These are phyloP conservation scores for Chaetops frenatus DNA, from an alignment of 2,113 vertebrate genomes.

Conservation along the genomic window DNA sequence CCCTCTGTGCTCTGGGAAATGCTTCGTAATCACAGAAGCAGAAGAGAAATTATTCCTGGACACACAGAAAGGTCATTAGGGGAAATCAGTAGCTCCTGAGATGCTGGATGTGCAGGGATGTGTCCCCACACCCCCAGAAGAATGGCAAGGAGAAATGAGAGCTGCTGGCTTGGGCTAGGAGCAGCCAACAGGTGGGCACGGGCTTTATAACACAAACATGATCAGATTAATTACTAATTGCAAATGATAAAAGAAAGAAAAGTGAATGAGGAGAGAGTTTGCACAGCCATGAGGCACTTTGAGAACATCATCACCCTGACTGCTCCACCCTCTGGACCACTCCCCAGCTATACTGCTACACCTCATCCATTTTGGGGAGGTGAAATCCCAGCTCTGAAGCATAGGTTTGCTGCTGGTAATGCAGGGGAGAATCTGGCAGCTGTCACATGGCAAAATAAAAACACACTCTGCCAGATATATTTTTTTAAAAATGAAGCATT, in stretches of 20 bases:
- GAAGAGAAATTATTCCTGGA: neutral
- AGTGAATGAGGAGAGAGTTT: neutral
- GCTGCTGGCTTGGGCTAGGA: neutral
- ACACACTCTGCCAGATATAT: neutral
- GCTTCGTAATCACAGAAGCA: neutral
- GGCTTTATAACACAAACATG: neutral
- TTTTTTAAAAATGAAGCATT: neutral
- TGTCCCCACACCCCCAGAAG: accelerated
- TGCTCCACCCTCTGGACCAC: neutral
- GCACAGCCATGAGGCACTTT: neutral
- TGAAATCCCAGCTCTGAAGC: neutral
- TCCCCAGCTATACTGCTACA: neutral
- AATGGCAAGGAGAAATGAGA: neutral
- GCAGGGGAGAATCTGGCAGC: neutral
- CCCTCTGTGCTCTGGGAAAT: neutral
- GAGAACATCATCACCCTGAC: neutral
- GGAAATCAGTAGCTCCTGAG: neutral
- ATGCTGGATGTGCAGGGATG: neutral
- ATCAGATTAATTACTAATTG: neutral
- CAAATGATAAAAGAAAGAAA: neutral
- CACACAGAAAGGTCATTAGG: neutral
- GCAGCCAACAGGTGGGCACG: neutral
- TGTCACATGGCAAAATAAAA: neutral
- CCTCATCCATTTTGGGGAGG: neutral
- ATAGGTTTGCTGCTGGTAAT: neutral